Evolutionary conservation across 2,113 vertebrate species (phyloP).

Genomic region (Casuarius casuarius): DNA sequence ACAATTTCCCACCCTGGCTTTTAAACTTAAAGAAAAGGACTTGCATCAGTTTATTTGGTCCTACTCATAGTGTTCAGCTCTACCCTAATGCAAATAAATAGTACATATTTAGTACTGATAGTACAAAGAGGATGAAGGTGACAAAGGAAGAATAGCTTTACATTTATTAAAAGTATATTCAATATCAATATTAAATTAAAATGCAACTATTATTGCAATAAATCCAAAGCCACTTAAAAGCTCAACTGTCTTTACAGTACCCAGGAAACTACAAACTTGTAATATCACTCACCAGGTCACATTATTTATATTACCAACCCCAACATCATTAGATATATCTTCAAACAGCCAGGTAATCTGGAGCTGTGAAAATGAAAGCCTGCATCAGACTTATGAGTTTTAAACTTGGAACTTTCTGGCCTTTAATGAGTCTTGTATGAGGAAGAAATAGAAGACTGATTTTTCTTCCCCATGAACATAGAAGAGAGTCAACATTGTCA

Average conservation of each 20-base stretch:
- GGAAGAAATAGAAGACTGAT: neutral
- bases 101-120: neutral
- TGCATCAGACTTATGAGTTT: neutral
- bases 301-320: neutral
- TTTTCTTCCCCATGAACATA: neutral
- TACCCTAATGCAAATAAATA: neutral
- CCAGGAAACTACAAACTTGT: neutral
- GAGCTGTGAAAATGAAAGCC: neutral
- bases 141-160: neutral
- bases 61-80: neutral
- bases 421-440: neutral
- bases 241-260: neutral
- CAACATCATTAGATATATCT: neutral
- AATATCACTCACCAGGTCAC: neutral
- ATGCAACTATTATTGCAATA: neutral
- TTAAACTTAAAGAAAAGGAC: neutral
- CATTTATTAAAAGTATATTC: neutral
- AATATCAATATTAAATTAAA: neutral
- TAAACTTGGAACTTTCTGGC: neutral
- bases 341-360: neutral
- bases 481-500: neutral
- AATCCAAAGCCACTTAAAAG: neutral
- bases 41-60: neutral
- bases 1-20: neutral
- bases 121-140: neutral